Percentiles rank a stretch among this genome's conserved stretches.
Evolutionary conservation across 2,113 vertebrate species (phyloP).

Genomic region (Lanius ludovicianus): DNA sequence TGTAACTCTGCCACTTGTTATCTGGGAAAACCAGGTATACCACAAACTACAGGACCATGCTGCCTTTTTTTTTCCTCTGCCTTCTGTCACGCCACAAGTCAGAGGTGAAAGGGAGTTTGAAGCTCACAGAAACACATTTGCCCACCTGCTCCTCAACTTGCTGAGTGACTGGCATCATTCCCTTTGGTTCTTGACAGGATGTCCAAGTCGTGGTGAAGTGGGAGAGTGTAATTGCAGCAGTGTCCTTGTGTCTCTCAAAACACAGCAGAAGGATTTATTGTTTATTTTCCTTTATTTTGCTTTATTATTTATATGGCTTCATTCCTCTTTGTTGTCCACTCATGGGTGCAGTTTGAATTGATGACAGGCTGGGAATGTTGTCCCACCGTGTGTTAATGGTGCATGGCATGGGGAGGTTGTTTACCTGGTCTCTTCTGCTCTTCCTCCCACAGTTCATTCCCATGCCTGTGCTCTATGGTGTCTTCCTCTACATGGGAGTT

Average conservation of each 20-base stretch:
- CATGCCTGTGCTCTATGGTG: slow-evolving; percentile 84
- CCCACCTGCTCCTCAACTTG: neutral
- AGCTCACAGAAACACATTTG: neutral
- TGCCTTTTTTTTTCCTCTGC: neutral
- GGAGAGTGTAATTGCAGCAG: neutral
- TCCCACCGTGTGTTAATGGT: fast-evolving
- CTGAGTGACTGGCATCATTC: neutral
- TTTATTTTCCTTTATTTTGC: neutral
- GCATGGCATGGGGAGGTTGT: fast-evolving
- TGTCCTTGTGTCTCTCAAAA: fast-evolving
- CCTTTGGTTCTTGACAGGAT: neutral
- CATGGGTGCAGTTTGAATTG: fast-evolving
- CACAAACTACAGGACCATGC: neutral
- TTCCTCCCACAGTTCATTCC: slow-evolving; percentile 76
- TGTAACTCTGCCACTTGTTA: neutral
- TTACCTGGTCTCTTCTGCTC: neutral
- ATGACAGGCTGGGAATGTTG: fast-evolving
- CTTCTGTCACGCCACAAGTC: neutral
- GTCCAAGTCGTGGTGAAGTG: neutral
- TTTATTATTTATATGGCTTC: neutral
- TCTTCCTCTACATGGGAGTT: slow-evolving; percentile 86
- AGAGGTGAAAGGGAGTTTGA: neutral
- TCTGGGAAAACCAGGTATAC: neutral
- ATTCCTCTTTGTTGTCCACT: fast-evolving
- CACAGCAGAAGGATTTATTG: neutral